phyloP scores from a whole-genome alignment of 2,888 invertebrate genomes.

The Drosophila bunnanda region DNA sequence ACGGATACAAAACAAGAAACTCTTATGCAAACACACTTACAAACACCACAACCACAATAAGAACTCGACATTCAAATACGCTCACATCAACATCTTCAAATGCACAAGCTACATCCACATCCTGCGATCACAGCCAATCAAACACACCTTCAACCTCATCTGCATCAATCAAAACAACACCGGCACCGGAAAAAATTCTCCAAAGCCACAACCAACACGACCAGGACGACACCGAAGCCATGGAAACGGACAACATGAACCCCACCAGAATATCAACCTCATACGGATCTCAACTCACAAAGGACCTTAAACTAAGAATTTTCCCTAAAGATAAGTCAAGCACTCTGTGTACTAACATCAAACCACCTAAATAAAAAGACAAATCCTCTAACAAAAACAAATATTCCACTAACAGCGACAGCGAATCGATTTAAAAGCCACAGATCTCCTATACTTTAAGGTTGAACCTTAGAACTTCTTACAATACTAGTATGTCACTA shows the following conservation, averaged over 20 bases:
- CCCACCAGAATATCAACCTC: neutral
- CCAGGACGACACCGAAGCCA: constrained; percentile 5
- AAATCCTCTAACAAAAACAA: constrained; percentile 15
- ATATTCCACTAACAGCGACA: constrained; percentile 14
- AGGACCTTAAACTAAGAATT: constrained; percentile 7
- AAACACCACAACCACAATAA: too few relatives aligned
- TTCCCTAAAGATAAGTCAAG: neutral
- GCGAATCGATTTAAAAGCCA: constrained; percentile 15
- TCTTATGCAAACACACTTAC: too few relatives aligned
- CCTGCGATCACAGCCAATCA: neutral
- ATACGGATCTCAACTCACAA: constrained; percentile 9
- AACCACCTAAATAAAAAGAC: constrained; percentile 20
- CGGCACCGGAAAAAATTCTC: neutral
- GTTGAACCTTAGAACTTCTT: neutral
- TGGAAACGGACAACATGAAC: constrained; percentile 1
- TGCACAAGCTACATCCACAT: neutral
- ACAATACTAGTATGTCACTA: constrained; percentile 12
- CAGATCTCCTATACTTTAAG: constrained; percentile 8
- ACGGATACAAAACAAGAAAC: too few relatives aligned
- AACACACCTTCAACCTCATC: too few relatives aligned
- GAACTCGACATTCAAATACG: too few relatives aligned
- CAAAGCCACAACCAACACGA: neutral
- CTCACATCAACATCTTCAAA: neutral
- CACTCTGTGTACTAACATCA: neutral
- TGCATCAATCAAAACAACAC: too few relatives aligned